Percentiles rank a stretch among this genome's conserved stretches.
These are phyloP conservation scores for Cranoglanis bouderius DNA, from an alignment of 2,113 vertebrate genomes.

Conservation along the genomic window DNA sequence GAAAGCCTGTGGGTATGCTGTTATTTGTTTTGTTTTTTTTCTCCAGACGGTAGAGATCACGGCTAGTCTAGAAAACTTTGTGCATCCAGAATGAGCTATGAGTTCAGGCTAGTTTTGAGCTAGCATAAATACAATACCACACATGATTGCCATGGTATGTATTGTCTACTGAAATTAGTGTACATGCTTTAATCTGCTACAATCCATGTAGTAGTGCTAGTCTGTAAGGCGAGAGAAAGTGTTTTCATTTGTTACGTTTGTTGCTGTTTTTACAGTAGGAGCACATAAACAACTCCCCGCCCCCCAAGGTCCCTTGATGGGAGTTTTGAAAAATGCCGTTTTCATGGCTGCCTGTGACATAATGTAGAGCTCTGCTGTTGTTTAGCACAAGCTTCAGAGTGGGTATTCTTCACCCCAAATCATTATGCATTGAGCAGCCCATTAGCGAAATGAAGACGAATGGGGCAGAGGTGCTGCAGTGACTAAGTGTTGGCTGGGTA, in stretches of 20 bases:
- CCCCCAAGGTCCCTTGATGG: slow-evolving; percentile 31
- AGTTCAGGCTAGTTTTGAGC: slow-evolving; percentile 1
- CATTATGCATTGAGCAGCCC: slow-evolving; percentile 81
- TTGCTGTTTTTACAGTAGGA: slow-evolving; percentile 35
- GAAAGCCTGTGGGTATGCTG: not conserved
- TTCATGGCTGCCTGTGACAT: slow-evolving; percentile 56
- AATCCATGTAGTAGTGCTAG: slow-evolving; percentile 3
- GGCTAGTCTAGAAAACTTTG: not conserved
- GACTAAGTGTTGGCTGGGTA: slow-evolving; percentile 69
- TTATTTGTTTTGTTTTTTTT: not conserved
- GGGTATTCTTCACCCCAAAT: slow-evolving; percentile 75
- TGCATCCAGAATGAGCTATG: not conserved
- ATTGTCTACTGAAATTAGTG: not conserved
- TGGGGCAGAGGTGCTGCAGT: slow-evolving; percentile 61
- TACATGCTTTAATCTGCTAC: slow-evolving; percentile 10
- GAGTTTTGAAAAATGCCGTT: slow-evolving; percentile 68
- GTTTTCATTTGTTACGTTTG: slow-evolving; percentile 34
- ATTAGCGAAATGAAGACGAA: slow-evolving; percentile 79
- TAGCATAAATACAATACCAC: not conserved
- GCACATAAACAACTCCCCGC: slow-evolving; percentile 49
- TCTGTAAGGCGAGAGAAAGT: slow-evolving; percentile 25
- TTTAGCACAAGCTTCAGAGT: slow-evolving; percentile 69
- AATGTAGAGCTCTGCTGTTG: slow-evolving; percentile 67
- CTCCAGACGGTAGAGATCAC: not conserved
- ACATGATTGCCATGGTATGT: not conserved